Evolutionary conservation across 2,888 invertebrate genomes (phyloP).

Genomic region (Bimastos eiseni): DNA sequence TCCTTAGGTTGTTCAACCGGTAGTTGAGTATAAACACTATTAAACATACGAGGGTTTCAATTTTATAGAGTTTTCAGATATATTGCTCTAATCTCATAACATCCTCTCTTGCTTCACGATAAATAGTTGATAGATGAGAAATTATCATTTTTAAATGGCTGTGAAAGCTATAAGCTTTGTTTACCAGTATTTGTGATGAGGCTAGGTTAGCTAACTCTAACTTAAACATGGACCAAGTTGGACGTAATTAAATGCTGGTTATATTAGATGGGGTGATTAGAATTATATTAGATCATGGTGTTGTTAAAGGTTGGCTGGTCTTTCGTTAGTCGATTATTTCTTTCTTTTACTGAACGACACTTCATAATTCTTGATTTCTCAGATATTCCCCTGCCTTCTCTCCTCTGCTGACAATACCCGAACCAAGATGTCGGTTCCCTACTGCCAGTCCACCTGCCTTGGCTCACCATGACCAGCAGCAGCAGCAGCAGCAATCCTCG

Average conservation of each 20-base stretch:
- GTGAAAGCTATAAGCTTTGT: background rate
- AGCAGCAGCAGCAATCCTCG: background rate
- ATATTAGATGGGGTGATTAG: background rate
- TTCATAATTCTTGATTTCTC: background rate
- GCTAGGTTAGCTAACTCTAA: background rate
- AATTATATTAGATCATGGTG: too few relatives aligned
- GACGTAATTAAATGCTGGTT: background rate
- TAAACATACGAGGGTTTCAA: too few relatives aligned
- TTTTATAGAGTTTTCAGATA: too few relatives aligned
- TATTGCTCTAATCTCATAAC: too few relatives aligned
- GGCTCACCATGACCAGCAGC: slow-evolving; percentile 2
- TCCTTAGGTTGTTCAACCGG: too few relatives aligned
- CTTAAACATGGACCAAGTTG: background rate
- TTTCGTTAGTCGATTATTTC: background rate
- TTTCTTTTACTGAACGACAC: background rate
- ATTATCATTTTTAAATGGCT: background rate
- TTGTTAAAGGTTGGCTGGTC: background rate
- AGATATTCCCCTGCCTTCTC: slow-evolving; percentile 15
- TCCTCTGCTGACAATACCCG: slow-evolving; percentile 23
- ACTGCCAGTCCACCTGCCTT: background rate
- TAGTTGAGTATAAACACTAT: too few relatives aligned
- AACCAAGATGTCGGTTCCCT: background rate
- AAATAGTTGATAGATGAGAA: background rate
- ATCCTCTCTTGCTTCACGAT: too few relatives aligned
- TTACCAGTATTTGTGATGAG: background rate